These are phyloP conservation scores for Linepithema humile DNA, from an alignment of 1,140 invertebrate genomes.

Conservation along the genomic window DNA sequence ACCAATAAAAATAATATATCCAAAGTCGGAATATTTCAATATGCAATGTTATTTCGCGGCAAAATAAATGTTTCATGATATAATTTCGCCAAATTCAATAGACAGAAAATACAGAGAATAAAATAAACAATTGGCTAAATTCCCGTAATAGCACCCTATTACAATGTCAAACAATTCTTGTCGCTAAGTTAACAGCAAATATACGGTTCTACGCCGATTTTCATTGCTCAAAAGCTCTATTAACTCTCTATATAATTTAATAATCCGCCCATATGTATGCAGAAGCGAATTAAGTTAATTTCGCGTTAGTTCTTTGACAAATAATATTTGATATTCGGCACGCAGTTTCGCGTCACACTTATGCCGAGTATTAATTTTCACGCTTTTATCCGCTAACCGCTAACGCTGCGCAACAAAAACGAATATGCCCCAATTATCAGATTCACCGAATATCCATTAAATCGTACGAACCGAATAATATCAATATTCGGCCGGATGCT, in stretches of 20 bases:
- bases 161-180: conserved; percentile 49
- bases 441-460: conserved; percentile 33
- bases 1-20: conserved; percentile 16
- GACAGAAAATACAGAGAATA: conserved; percentile 49
- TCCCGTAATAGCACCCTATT: conserved; percentile 28
- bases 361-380: conserved; percentile 37
- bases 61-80: conserved; percentile 41
- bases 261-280: conserved; percentile 35
- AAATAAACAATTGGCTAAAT: conserved; percentile 47
- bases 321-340: conserved; percentile 40
- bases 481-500: not conserved
- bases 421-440: conserved; percentile 35
- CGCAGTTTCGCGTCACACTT: not conserved
- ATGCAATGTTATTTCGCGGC: conserved; percentile 30
- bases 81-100: conserved; percentile 50
- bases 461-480: conserved; percentile 27
- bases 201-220: not conserved
- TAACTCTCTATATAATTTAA: conserved; percentile 49
- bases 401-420: conserved; percentile 17
- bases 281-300: conserved; percentile 52
- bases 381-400: not conserved
- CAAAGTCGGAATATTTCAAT: not conserved
- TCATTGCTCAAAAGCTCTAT: conserved; percentile 25
- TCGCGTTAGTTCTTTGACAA: conserved; percentile 35
- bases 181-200: conserved; percentile 51